Evolutionary conservation across 1,140 invertebrate species (phyloP).

Genomic region (Spodoptera frugiperda): DNA sequence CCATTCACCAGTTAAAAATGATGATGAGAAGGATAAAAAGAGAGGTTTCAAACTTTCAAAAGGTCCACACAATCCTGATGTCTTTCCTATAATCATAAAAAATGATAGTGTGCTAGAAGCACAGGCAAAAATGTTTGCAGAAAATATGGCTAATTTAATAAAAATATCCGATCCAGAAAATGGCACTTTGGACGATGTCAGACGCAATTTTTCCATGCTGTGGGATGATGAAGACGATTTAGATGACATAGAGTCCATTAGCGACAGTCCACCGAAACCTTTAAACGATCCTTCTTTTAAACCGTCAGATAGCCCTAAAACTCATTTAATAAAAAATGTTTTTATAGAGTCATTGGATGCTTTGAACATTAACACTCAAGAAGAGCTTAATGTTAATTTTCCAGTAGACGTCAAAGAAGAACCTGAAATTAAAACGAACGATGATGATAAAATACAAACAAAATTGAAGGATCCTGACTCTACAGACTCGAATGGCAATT

Average conservation of each 20-base stretch:
- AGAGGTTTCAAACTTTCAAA: background rate
- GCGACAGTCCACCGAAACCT: background rate
- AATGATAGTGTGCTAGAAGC: slow-evolving; percentile 39
- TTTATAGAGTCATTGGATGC: no score
- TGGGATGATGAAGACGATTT: slow-evolving; percentile 49
- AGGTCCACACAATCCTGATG: background rate
- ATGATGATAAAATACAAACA: no score
- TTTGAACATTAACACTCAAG: no score
- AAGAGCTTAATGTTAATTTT: no score
- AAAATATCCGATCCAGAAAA: background rate
- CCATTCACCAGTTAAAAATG: background rate
- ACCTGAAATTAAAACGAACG: no score
- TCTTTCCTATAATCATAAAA: slow-evolving; percentile 43
- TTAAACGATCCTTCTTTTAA: background rate
- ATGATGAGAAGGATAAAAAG: background rate
- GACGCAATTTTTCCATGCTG: slow-evolving; percentile 48
- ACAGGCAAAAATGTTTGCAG: background rate
- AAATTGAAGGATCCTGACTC: no score
- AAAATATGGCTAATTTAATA: background rate
- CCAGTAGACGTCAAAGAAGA: no score
- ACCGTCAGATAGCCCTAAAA: no score
- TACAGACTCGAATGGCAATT: no score
- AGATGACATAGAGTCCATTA: background rate
- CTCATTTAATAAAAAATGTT: no score
- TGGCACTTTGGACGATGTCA: slow-evolving; percentile 3